These are phyloP conservation scores for Columbina picui DNA, from an alignment of 2,113 vertebrate species.

Conservation along the genomic window DNA sequence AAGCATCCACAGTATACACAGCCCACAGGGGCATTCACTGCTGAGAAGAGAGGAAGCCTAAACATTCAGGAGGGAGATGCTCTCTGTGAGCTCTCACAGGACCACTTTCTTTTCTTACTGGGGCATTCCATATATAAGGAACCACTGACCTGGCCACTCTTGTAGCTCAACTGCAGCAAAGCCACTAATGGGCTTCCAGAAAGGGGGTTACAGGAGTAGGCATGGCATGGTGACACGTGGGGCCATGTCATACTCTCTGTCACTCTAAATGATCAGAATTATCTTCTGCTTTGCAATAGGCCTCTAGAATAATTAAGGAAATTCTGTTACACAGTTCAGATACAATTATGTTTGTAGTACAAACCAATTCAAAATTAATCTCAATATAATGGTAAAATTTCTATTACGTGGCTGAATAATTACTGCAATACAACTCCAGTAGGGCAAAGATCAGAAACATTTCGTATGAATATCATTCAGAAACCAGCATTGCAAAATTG, in stretches of 20 bases:
- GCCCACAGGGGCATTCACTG: background rate
- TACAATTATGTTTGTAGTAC: slow-evolving; percentile 16
- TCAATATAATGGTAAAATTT: slow-evolving; percentile 13
- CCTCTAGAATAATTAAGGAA: slow-evolving; percentile 6
- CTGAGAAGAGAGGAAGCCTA: background rate
- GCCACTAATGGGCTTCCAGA: background rate
- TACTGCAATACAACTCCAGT: background rate
- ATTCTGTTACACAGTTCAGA: background rate
- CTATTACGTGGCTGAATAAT: slow-evolving; percentile 10
- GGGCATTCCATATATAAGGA: background rate
- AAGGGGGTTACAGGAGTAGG: background rate
- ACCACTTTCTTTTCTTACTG: background rate
- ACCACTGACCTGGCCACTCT: background rate
- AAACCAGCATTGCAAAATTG: background rate
- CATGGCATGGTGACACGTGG: accelerated
- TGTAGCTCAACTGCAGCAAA: background rate
- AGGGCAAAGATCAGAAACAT: slow-evolving; percentile 21
- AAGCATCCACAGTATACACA: background rate
- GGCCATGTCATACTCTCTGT: background rate
- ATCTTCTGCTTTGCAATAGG: background rate
- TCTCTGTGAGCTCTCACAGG: background rate
- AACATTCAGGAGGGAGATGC: background rate
- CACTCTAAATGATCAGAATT: background rate
- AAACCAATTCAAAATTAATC: slow-evolving; percentile 29
- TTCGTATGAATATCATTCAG: background rate